A percentile compares a stretch with the other conserved stretches of the same genome.
Conservation (phyloP, 2,113 vertebrate genomes). For the Otus sunia region DNA sequence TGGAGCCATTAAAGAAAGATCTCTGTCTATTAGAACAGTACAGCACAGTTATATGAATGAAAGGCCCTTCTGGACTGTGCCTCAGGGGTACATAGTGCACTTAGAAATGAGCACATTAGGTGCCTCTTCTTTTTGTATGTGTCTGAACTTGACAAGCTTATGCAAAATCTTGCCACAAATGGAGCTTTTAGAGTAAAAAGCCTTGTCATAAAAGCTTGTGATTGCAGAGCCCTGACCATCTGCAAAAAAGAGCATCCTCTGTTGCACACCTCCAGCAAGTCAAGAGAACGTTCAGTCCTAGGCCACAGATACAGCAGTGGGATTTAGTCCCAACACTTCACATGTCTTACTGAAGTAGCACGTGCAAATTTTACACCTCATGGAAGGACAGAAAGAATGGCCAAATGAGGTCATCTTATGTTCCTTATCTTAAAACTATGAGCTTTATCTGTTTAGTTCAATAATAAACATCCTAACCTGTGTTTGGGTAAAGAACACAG, state of each 20-base stretch:
- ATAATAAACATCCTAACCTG: background rate
- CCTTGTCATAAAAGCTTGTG: background rate
- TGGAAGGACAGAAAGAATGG: background rate
- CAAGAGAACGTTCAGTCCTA: background rate
- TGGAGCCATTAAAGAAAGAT: background rate
- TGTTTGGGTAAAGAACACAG: background rate
- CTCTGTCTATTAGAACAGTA: background rate
- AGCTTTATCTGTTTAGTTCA: background rate
- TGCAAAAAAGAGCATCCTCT: background rate
- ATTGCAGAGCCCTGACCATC: background rate
- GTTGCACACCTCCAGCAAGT: background rate
- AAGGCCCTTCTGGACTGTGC: background rate
- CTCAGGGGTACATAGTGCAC: background rate
- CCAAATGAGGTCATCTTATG: background rate
- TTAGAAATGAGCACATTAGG: background rate
- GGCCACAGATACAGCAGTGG: background rate
- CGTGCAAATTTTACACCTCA: accelerated
- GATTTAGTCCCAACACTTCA: background rate
- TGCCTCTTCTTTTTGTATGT: background rate
- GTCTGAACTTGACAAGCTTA: background rate
- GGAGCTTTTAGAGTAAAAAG: background rate
- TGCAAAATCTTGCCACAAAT: background rate
- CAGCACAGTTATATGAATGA: background rate
- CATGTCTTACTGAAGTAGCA: background rate
- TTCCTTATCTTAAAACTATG: background rate